Base-by-base conservation (phyloP, 2,888 invertebrate species). In the Lacanobia oleracea region DNA sequence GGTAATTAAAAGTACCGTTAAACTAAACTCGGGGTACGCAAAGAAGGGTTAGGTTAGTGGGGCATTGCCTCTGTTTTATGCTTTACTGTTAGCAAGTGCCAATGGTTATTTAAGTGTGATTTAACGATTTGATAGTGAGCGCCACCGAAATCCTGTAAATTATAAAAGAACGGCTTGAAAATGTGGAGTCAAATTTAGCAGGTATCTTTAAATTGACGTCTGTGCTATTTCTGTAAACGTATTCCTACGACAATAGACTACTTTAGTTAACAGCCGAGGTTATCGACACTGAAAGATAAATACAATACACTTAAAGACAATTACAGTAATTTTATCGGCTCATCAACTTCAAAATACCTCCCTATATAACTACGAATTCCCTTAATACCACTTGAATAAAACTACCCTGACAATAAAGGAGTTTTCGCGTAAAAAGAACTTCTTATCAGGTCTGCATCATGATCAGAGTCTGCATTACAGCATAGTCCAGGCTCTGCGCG, bases 391-490 rank as follows among this genome's bases (percentile, higher is more conserved):
- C 10, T 60, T 16, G 48, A 50, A 64, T 48, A 27, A 67, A 63
- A 67, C 45, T 72, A 60, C n/a, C 27, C 9, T 3, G 48, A 48
- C n/a, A 57, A 60, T 67, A 68, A 72, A 75, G 21, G 23, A 63
- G 23, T 59, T 71, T 73, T 33, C 23, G 23, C 7, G 27, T 51
- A 50, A 51, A 59, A 27, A 40, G 67, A 73, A 75, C 59, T 77
- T 68, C 48, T 79, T 86, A 86, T 86, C 86, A 60, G 33, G 9
- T 7, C 12, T 67, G 71, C 66, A 75, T 86, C 75, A 10, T 37
- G 64, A 79, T 68, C 59, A 69, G 59, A 65, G 64, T 59, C 61
- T 73, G 65, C 73, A 73, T 12, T 61, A 57, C 33, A 63, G 72
- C 48, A 72, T 71, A 57, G 33, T 66, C 33, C 43, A 61, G 67